Conservation (phyloP, 2,113 vertebrate genomes). For the Xiphophorus couchianus region DNA sequence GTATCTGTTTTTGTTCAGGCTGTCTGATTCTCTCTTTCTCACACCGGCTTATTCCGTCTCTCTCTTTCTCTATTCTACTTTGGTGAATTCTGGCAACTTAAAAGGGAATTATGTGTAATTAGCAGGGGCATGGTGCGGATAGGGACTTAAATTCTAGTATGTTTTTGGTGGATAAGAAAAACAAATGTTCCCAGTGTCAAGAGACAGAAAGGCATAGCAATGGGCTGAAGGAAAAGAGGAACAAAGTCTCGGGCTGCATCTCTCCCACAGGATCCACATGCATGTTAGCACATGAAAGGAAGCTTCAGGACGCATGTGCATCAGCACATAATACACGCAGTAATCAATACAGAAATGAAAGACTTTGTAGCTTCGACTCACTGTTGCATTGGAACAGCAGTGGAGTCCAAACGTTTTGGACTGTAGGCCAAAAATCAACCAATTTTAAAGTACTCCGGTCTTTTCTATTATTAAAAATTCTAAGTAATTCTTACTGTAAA, state of each 20-base stretch:
- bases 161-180: slow-evolving; percentile 14
- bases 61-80: neutral
- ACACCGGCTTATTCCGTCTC: neutral
- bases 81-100: slow-evolving; percentile 6
- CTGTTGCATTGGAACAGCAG: too few relatives aligned
- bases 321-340: slow-evolving; percentile 1
- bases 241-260: slow-evolving; percentile 10
- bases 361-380: neutral
- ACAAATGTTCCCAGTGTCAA: neutral
- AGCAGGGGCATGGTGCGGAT: neutral
- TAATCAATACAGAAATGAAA: neutral
- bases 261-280: slow-evolving; percentile 20
- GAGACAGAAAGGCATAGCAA: neutral
- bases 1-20: slow-evolving; percentile 18
- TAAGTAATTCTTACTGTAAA: too few relatives aligned
- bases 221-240: neutral
- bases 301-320: slow-evolving; percentile 5
- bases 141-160: slow-evolving; percentile 7
- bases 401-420: too few relatives aligned
- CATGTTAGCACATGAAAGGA: slow-evolving; percentile 42
- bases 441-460: too few relatives aligned
- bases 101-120: slow-evolving; percentile 45
- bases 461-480: too few relatives aligned
- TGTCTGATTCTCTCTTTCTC: neutral
- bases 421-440: too few relatives aligned